phyloP scores from a whole-genome alignment of 1,140 invertebrate genomes.

The Diploscapter pachys region DNA sequence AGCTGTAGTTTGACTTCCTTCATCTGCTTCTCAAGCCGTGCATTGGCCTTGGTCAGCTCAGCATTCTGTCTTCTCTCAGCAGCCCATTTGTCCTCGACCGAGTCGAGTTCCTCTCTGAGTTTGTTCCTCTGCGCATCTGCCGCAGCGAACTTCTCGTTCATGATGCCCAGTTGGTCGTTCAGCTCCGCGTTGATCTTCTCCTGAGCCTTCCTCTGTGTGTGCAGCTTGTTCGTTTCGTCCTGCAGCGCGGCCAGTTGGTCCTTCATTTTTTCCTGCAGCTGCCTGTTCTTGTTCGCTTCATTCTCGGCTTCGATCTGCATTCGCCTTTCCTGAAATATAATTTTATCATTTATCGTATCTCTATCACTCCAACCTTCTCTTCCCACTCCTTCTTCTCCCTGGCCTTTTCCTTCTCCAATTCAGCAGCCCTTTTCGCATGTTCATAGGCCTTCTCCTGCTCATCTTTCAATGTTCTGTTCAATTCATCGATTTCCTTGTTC shows the following conservation, averaged over 20 bases:
- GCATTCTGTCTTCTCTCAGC: constrained; percentile 31
- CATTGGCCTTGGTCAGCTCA: constrained; percentile 64
- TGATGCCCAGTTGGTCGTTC: constrained; percentile 15
- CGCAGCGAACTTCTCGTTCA: constrained; percentile 15
- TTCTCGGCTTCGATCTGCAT: constrained; percentile 35
- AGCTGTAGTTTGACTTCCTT: constrained; percentile 41
- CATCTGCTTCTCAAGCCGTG: constrained; percentile 42
- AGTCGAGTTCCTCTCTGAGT: constrained; percentile 40
- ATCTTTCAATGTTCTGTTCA: constrained; percentile 41
- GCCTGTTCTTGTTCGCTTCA: constrained; percentile 18
- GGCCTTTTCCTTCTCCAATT: constrained; percentile 36
- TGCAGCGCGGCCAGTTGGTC: constrained; percentile 11
- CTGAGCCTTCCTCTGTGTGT: constrained; percentile 16
- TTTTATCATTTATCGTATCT: constrained; percentile 11
- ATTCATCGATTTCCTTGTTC: constrained; percentile 46
- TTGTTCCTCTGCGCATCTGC: constrained; percentile 37
- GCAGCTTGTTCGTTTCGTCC: constrained; percentile 24
- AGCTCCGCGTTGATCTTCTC: constrained; percentile 38
- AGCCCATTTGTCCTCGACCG: constrained; percentile 38
- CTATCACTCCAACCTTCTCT: constrained; percentile 34
- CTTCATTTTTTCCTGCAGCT: constrained; percentile 13
- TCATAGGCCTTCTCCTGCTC: constrained; percentile 29
- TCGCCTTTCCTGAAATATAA: constrained; percentile 23
- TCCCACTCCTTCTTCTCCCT: constrained; percentile 32
- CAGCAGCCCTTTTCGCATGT: constrained; percentile 17